These are phyloP conservation scores for Enoplosus armatus DNA, from an alignment of 2,797 vertebrate species.

Conservation along the genomic window DNA sequence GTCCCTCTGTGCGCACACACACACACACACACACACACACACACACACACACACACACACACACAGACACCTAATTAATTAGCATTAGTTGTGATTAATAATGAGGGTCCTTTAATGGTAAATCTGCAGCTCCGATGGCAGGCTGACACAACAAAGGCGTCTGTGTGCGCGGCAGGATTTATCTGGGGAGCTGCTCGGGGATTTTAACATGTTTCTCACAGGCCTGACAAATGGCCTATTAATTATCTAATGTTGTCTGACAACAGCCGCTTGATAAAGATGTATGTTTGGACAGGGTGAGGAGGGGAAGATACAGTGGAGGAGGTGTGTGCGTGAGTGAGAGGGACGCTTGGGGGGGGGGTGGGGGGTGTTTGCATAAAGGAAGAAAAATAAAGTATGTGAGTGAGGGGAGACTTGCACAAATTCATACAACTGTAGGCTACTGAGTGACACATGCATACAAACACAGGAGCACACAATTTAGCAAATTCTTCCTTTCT, in stretches of 20 bases:
- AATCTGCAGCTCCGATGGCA: slow-evolving; percentile 90
- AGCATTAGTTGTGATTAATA: slow-evolving; percentile 99
- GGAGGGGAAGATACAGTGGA: slow-evolving; percentile 68
- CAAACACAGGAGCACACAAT: neutral
- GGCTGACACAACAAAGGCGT: slow-evolving; percentile 92
- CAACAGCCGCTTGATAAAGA: slow-evolving; percentile 99
- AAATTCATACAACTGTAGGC: neutral
- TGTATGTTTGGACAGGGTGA: slow-evolving; percentile 92
- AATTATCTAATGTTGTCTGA: slow-evolving; percentile 99
- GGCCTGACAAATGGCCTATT: slow-evolving; percentile 99
- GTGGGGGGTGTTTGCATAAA: slow-evolving; percentile 48
- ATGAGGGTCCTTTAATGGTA: slow-evolving; percentile 94
- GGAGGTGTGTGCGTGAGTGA: slow-evolving; percentile 33
- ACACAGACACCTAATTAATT: slow-evolving; percentile 95
- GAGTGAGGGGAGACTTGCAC: slow-evolving; percentile 16
- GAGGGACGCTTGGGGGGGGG: slow-evolving; percentile 6
- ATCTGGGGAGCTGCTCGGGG: slow-evolving; percentile 93
- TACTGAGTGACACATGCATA: slow-evolving; percentile 2
- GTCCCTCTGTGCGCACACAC: slow-evolving; percentile 81
- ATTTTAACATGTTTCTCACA: slow-evolving; percentile 98
- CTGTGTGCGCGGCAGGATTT: slow-evolving; percentile 92
- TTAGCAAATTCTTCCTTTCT: slow-evolving; percentile 10
- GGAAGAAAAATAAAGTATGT: slow-evolving; percentile 45
- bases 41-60: no score
- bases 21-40: slow-evolving; percentile 65